Base-by-base conservation (phyloP, 1,140 invertebrate species). In the Macrobrachium nipponense region DNA sequence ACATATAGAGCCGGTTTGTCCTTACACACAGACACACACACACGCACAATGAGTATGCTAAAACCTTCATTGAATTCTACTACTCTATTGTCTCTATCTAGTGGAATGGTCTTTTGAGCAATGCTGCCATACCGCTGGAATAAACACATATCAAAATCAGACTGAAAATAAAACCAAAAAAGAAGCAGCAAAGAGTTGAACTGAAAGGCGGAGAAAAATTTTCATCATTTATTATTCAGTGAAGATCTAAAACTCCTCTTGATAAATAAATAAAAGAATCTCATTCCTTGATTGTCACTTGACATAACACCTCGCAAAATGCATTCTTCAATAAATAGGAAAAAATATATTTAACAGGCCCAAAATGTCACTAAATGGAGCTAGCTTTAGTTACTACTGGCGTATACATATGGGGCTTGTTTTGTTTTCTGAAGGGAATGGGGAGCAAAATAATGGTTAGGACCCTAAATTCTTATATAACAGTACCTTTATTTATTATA, bases 251-350 rank as follows among this genome's bases (percentile, higher is more conserved):
- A n/a, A n/a, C n/a, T n/a, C n/a, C 23, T 14, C 14, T 36, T 36
- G 27, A 4, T 27, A 70, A 70, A 4, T 27, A 70, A 70, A 17
- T 11, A 70, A 70, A 68, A 17, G 68, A 70, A 70, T 80, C 2
- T 66, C 62, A 27, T 68, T 73, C 75, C 81, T 10, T 83, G 82
- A 83, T 83, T 83, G 82, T 83, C 82, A 66, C 18, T 64, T 77
- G 17, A 83, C 72, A 82, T 72, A 59, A 43, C 18, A 80, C 43
- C 64, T 66, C 62, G 27, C 23, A 23, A 70, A 27, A 70, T 70
- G 36, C 27, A 68, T 68, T n/a, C 36, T 27, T 23, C 51, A 51
- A 70, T 70, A 23, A 27, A 70, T 70, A 66, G n/a, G n/a, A 64
- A 66, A 64, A 66, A 64, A 80, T 80, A 80, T 62, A 43, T 20